These are phyloP conservation scores for Ochlodes sylvanus DNA, from an alignment of 2,888 invertebrate genomes.

Conservation along the genomic window DNA sequence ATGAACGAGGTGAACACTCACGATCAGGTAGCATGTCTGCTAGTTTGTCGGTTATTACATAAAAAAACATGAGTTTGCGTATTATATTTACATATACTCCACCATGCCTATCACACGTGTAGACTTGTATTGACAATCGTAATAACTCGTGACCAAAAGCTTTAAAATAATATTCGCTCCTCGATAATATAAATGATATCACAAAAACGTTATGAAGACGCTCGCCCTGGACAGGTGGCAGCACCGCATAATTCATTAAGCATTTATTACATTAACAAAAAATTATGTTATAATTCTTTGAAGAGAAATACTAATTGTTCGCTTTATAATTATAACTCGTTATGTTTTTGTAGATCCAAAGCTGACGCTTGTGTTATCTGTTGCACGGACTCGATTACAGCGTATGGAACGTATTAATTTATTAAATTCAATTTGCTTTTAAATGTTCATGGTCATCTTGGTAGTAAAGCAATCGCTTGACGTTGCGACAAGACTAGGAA, in stretches of 20 bases:
- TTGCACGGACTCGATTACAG: neutral
- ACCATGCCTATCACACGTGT: no score
- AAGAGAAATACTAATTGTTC: conserved; percentile 4
- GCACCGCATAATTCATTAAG: neutral
- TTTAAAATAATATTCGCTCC: no score
- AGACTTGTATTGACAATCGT: no score
- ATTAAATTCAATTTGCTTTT: neutral
- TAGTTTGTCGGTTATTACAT: no score
- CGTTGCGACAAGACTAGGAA: no score
- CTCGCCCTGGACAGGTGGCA: neutral
- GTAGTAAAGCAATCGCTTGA: no score
- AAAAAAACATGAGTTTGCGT: no score
- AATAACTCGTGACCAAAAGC: no score
- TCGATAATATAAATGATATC: no score
- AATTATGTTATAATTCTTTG: neutral
- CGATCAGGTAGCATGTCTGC: no score
- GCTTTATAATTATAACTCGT: neutral
- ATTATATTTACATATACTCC: neutral
- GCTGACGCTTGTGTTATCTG: neutral
- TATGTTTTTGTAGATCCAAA: neutral
- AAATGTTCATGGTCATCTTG: no score
- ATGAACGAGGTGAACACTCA: no score
- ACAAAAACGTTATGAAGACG: conserved; percentile 1
- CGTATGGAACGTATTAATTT: neutral
- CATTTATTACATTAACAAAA: neutral